Percentiles rank a stretch among this genome's conserved stretches.
These are phyloP conservation scores for Dasyurus viverrinus DNA, from an alignment of 2,113 vertebrate genomes.

Conservation along the genomic window DNA sequence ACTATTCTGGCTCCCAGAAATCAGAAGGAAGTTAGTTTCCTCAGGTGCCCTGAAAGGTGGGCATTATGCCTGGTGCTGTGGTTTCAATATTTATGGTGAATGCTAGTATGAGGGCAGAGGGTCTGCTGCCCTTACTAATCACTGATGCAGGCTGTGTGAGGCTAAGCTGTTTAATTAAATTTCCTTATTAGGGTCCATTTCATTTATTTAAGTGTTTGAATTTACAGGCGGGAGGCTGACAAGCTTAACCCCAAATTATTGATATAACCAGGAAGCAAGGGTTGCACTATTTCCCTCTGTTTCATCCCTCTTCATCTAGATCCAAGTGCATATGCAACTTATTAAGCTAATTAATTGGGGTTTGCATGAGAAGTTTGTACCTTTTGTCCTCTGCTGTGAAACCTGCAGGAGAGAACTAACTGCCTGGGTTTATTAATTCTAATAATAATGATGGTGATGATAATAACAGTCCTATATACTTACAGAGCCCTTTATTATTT, in stretches of 20 bases:
- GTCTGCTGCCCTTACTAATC: not conserved
- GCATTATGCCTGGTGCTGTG: not conserved
- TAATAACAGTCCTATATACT: not conserved
- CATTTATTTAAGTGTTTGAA: slow-evolving; percentile 71
- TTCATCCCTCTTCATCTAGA: not conserved
- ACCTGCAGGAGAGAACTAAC: not conserved
- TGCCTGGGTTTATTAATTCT: not conserved
- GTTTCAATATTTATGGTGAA: slow-evolving; percentile 26
- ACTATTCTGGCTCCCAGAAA: not conserved
- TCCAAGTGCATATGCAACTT: not conserved
- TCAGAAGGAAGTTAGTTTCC: not conserved
- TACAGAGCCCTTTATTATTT: not conserved
- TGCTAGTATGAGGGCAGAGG: slow-evolving; percentile 38
- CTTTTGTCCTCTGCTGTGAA: slow-evolving; percentile 8
- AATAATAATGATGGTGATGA: not conserved
- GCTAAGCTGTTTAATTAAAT: slow-evolving; percentile 59
- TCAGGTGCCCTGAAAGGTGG: not conserved
- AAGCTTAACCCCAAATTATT: slow-evolving; percentile 59
- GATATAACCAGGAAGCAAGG: slow-evolving; percentile 15
- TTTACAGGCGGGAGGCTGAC: slow-evolving; percentile 47
- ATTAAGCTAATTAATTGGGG: slow-evolving; percentile 57
- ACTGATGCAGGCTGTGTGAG: slow-evolving; percentile 43
- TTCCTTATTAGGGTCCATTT: slow-evolving; percentile 64
- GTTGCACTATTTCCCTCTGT: slow-evolving; percentile 20
- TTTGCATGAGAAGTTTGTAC: slow-evolving; percentile 4